Conservation (phyloP, 2,113 vertebrate genomes). For the Pachypanchax playfairii region DNA sequence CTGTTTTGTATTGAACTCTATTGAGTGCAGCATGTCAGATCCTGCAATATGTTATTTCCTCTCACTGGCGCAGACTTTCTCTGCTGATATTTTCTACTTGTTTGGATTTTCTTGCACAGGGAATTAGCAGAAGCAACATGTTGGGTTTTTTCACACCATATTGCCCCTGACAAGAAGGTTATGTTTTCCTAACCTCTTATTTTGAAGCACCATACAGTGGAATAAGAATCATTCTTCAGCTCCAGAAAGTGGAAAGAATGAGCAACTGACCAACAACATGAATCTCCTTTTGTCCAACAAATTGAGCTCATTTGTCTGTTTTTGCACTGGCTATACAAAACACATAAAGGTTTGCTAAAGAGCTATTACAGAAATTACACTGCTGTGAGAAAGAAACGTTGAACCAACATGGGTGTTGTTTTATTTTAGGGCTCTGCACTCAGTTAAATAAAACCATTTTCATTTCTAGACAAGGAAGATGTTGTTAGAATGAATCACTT, state of each 20-base stretch:
- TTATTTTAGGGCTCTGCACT: conserved; percentile 22
- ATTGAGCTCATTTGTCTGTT: conserved; percentile 27
- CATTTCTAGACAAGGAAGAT: conserved; percentile 57
- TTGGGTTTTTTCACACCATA: conserved; percentile 26
- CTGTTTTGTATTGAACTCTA: conserved; percentile 30
- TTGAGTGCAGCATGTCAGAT: conserved; percentile 6
- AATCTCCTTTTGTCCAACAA: conserved; percentile 28
- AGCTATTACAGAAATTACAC: conserved; percentile 54
- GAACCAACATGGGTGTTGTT: conserved; percentile 45
- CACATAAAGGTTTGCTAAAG: too few species aligned
- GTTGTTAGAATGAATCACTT: conserved; percentile 72
- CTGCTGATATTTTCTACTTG: conserved; percentile 43
- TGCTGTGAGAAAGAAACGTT: conserved; percentile 29
- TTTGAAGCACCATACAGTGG: conserved; percentile 44
- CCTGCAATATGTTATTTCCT: conserved; percentile 48
- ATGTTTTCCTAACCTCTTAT: conserved; percentile 58
- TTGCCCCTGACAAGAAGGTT: conserved; percentile 46
- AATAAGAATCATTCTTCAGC: conserved; percentile 39
- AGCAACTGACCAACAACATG: conserved; percentile 29
- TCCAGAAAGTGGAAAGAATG: conserved; percentile 13
- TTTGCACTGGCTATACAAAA: conserved; percentile 38
- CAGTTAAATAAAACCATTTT: conserved; percentile 18
- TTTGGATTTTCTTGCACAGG: conserved; percentile 52
- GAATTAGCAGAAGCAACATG: conserved; percentile 52
- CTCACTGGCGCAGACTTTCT: conserved; percentile 25